Evolutionary conservation across 2,113 vertebrate genomes (phyloP).

Genomic region (Cavia aperea): DNA sequence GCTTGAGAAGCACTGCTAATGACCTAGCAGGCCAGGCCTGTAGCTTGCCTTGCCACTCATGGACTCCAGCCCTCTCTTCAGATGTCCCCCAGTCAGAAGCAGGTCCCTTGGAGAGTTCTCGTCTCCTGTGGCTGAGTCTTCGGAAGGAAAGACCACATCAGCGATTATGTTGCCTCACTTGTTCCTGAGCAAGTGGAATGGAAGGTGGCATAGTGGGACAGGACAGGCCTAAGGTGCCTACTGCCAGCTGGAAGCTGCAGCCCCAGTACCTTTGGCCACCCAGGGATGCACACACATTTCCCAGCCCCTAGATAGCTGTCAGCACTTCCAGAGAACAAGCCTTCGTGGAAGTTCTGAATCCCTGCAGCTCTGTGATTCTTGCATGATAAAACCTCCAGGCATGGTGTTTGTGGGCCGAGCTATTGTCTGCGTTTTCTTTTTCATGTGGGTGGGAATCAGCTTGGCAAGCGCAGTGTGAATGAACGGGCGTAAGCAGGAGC

Average conservation of each 20-base stretch:
- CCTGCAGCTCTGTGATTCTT: conserved; percentile 14
- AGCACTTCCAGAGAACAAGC: not conserved
- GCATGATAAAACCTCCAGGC: not conserved
- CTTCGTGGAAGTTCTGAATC: not conserved
- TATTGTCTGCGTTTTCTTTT: conserved; percentile 54
- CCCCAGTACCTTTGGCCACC: not conserved
- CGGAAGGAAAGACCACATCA: not conserved
- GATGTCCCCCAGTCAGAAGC: not conserved
- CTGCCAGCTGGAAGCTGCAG: not conserved
- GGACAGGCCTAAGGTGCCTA: not conserved
- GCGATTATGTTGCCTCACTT: not conserved
- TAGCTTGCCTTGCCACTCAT: not conserved
- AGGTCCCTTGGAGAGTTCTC: not conserved
- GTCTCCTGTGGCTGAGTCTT: not conserved
- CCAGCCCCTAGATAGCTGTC: not conserved
- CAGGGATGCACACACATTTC: not conserved
- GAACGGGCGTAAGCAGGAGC: conserved; percentile 24
- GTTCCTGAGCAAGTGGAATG: not conserved
- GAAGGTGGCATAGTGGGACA: not conserved
- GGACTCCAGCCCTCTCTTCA: not conserved
- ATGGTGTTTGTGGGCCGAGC: not conserved
- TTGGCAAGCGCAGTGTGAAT: conserved; percentile 13
- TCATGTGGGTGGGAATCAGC: conserved; percentile 31
- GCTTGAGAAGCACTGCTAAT: not conserved
- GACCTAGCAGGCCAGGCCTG: no score